Conservation (phyloP, 2,113 vertebrate genomes). For the Vimba vimba region DNA sequence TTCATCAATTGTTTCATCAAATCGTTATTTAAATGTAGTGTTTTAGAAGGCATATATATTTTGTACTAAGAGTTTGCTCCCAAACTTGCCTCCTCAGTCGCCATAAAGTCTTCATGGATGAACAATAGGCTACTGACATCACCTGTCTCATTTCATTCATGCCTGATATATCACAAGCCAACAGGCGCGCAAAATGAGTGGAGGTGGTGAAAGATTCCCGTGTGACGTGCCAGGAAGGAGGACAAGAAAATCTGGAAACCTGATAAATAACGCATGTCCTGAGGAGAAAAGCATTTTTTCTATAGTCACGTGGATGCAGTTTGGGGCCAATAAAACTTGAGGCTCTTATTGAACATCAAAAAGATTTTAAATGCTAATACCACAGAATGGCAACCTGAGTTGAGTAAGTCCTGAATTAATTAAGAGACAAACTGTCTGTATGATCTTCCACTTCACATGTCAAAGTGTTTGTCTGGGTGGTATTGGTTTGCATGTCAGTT, state of each 20-base stretch:
- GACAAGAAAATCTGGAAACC: constrained; percentile 61
- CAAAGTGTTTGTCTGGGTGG: neutral
- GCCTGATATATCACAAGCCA: constrained; percentile 1
- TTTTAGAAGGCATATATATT: neutral
- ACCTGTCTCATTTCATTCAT: constrained; percentile 23
- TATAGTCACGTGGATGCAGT: neutral
- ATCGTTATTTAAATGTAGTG: neutral
- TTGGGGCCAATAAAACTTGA: neutral
- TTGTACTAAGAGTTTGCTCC: neutral
- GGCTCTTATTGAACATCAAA: neutral
- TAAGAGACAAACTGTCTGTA: neutral
- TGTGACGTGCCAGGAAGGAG: constrained; percentile 71
- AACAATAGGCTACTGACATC: neutral
- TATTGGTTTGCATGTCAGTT: neutral
- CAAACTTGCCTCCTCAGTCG: neutral
- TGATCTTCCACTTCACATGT: neutral
- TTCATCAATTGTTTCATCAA: neutral
- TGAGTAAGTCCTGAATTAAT: constrained; percentile 17
- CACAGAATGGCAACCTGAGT: neutral
- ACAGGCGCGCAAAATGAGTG: constrained; percentile 49
- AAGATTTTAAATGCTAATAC: neutral
- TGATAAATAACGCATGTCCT: constrained; percentile 37
- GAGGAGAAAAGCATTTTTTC: neutral
- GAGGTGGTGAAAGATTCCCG: constrained; percentile 62
- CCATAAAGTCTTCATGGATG: neutral